Evolutionary conservation across 2,797 vertebrate genomes (phyloP).

Genomic region (Amblyopsis hoosieri): DNA sequence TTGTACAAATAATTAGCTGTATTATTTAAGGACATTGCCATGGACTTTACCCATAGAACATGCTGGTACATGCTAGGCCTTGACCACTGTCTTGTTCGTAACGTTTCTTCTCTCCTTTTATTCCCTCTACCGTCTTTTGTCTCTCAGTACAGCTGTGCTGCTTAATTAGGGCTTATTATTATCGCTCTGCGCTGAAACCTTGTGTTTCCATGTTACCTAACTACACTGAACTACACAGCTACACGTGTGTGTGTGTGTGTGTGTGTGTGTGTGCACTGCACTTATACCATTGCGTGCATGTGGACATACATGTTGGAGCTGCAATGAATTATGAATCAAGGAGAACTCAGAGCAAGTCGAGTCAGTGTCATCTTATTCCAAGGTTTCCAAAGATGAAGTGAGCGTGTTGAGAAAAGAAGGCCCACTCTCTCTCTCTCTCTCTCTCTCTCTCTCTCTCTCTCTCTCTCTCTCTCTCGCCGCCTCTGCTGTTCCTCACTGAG

Average conservation of each 20-base stretch:
- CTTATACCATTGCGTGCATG: neutral
- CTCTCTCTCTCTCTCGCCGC: neutral
- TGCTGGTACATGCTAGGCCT: too few species aligned
- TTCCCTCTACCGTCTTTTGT: neutral
- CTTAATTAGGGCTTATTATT: conserved; percentile 68
- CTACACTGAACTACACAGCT: conserved; percentile 13
- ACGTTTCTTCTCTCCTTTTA: conserved; percentile 34
- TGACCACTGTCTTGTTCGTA: neutral
- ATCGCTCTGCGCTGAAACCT: conserved; percentile 50
- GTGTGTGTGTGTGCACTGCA: conserved; percentile 1
- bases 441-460: conserved; percentile 17
- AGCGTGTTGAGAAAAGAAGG: neutral
- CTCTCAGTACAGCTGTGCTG: conserved; percentile 56
- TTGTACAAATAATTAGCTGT: too few species aligned
- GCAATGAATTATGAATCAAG: conserved; percentile 4
- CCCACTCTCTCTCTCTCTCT: conserved; percentile 12
- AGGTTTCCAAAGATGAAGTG: conserved; percentile 11
- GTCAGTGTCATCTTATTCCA: neutral
- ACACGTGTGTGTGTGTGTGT: conserved; percentile 8
- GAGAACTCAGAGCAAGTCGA: neutral
- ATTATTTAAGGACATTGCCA: too few species aligned
- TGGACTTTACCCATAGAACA: too few species aligned
- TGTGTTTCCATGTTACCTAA: conserved; percentile 16
- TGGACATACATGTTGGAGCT: neutral
- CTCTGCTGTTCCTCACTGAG: conserved; percentile 27